Base-by-base conservation (phyloP, 1,140 invertebrate genomes). In the Diachasmimorpha longicaudata region DNA sequence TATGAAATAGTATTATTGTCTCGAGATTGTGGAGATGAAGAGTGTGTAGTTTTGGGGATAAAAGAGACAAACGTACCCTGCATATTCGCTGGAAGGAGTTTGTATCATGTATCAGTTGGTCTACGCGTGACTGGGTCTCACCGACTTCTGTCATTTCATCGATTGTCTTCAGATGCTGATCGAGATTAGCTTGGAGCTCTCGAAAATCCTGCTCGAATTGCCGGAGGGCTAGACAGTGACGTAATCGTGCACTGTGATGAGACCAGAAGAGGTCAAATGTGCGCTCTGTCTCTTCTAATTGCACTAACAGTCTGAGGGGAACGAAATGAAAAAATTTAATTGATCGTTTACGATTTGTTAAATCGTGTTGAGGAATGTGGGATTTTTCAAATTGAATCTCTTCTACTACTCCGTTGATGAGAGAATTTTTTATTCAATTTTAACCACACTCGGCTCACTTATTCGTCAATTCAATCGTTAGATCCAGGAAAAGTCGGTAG, bases 201-300 rank as follows among this genome's bases (percentile, higher is more conserved):
- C 94, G 92, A 85, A 97, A 97, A 82, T 95, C 93, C 79, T 95
- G 94, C 85, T 97, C 96, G 85, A 99, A 99, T 82, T 94, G 93
- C 81, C 97, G 90, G 79, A 99, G 91, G 78, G 95, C 93, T 70
- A 99, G 89, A 89, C 96, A 98, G 84, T 97, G 95, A 78, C 94
- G 93, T 80, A 99, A 90, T 85, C 96, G 94, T 63, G 92, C 92
- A 81, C 95, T 95, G 90, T 99, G 97, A 81, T 95, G 93, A 19
- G 92, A 92, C 97, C 97, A 99, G 89, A 98, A 98, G 77, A 95
- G 92, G 84, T 98, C 96, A 88, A 99, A 98, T 70, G 95, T 95
- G 80, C 93, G 92, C 88, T 98, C 96, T 72, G 97, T 98, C 91
- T 99, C 97, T 86, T 98, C 97, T 80, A 99, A 90, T 90, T 99